These are phyloP conservation scores for Artemia franciscana DNA, from an alignment of 1,140 invertebrate genomes.

Conservation along the genomic window DNA sequence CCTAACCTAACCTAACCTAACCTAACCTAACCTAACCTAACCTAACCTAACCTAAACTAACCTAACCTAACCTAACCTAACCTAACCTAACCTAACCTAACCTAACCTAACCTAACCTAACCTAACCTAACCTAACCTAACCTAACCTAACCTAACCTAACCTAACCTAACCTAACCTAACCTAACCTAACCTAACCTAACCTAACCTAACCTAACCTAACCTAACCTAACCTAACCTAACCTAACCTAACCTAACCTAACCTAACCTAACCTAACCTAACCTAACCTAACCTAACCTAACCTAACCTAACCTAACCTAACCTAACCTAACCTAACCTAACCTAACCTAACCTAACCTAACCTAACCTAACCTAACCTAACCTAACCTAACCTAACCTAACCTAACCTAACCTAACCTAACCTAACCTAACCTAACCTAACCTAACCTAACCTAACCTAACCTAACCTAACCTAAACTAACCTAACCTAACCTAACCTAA, in stretches of 20 bases:
- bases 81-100: constrained; percentile 20
- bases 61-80: constrained; percentile 21
- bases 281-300: constrained; percentile 11
- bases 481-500: constrained; percentile 13
- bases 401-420: constrained; percentile 16
- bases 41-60: no score
- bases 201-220: constrained; percentile 16
- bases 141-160: constrained; percentile 18
- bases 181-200: constrained; percentile 11
- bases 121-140: constrained; percentile 14
- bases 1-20: constrained; percentile 18
- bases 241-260: constrained; percentile 11
- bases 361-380: constrained; percentile 18
- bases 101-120: no score
- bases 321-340: constrained; percentile 3
- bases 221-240: constrained; percentile 15
- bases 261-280: constrained; percentile 12
- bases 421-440: constrained; percentile 15
- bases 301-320: constrained; percentile 4
- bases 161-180: constrained; percentile 17
- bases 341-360: constrained; percentile 12
- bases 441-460: constrained; percentile 15
- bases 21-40: constrained; percentile 19
- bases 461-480: no score
- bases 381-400: constrained; percentile 18